Evolutionary conservation across 2,888 invertebrate species (phyloP).

Genomic region (Pinctada fucata): DNA sequence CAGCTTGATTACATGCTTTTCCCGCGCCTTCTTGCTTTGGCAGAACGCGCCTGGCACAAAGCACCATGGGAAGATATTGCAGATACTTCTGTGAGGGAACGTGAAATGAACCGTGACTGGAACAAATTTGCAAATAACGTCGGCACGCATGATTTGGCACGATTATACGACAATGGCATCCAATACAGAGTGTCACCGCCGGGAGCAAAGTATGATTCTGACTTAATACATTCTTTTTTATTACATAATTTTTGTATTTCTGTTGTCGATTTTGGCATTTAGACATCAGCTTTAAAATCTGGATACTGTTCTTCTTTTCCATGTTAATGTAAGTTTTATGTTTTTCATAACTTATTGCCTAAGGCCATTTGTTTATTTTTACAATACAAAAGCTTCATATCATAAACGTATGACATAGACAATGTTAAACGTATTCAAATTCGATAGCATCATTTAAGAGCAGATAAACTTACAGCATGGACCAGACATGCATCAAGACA

Average conservation of each 20-base stretch:
- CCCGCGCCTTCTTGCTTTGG: conserved; percentile 66
- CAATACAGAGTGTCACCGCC: conserved; percentile 64
- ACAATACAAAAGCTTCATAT: no score
- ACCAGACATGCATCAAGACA: no score
- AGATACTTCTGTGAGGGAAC: conserved; percentile 17
- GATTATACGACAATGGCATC: conserved; percentile 57
- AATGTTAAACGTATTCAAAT: no score
- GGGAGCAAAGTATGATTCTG: conserved; percentile 56
- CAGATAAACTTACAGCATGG: no score
- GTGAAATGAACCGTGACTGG: conserved; percentile 54
- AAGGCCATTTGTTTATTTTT: no score
- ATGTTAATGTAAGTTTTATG: no score
- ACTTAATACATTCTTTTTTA: background rate
- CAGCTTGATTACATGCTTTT: conserved; percentile 64
- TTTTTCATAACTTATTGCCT: no score
- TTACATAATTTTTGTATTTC: background rate
- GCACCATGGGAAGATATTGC: conserved; percentile 59
- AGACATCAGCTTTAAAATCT: no score
- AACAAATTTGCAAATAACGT: conserved; percentile 59
- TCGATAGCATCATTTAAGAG: no score
- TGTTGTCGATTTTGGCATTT: no score
- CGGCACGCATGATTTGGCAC: conserved; percentile 59
- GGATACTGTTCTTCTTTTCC: no score
- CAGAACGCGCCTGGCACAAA: conserved; percentile 72
- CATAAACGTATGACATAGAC: no score